Evolutionary conservation across 1,140 invertebrate species (phyloP).

Genomic region (Pseudomyrmex pallidus): DNA sequence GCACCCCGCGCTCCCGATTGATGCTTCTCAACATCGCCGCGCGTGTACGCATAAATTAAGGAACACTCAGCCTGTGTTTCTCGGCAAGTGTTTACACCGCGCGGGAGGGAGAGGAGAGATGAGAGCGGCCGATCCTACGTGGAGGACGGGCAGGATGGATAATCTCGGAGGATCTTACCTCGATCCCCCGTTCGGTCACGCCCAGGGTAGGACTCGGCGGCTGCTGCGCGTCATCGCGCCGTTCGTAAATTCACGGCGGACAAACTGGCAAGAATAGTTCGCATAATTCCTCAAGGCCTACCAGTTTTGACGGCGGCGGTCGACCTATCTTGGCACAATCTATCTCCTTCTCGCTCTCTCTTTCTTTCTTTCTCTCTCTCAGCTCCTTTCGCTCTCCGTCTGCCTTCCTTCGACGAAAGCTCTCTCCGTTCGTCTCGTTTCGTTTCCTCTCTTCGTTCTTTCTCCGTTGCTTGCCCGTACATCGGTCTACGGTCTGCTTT

Average conservation of each 20-base stretch:
- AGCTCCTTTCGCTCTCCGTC: constrained; percentile 52
- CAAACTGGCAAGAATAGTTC: constrained; percentile 84
- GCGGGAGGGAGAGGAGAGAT: too few relatives aligned
- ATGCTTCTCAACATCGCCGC: constrained; percentile 21
- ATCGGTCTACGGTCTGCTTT: constrained; percentile 40
- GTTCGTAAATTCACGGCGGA: constrained; percentile 82
- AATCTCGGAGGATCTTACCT: constrained; percentile 54
- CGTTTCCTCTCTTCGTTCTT: constrained; percentile 20
- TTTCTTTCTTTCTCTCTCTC: constrained; percentile 74
- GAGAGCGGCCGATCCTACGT: constrained; percentile 21
- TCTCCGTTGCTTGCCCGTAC: constrained; percentile 40
- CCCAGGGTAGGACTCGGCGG: constrained; percentile 60
- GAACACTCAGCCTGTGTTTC: constrained; percentile 22
- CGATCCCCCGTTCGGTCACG: constrained; percentile 64
- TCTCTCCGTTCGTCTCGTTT: constrained; percentile 20
- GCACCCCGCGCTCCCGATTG: not conserved
- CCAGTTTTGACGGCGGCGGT: constrained; percentile 84
- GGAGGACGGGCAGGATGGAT: constrained; percentile 43
- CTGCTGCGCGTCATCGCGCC: constrained; percentile 72
- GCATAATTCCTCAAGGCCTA: constrained; percentile 85
- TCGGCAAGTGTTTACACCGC: constrained; percentile 45
- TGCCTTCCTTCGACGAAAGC: constrained; percentile 61
- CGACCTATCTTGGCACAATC: constrained; percentile 84
- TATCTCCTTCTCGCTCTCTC: constrained; percentile 71
- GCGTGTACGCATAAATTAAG: constrained; percentile 52